Evolutionary conservation across 1,140 invertebrate genomes (phyloP), one percentile per base, ranked within the genome.

Genomic region (Oreohelix idahoensis): DNA sequence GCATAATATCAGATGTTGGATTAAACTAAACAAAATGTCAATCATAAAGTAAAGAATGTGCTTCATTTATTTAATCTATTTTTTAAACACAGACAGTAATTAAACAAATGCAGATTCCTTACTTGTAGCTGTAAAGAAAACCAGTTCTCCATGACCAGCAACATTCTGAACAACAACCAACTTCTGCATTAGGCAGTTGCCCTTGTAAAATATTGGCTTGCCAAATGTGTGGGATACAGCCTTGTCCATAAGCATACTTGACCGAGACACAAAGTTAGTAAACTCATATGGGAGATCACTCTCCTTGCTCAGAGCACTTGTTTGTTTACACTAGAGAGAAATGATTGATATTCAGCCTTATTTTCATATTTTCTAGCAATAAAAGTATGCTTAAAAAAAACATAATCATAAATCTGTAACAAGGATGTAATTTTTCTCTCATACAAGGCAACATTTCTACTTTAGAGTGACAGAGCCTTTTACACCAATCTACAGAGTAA

Each of bases 71-170:
- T 11, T 58, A 58, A 58, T 15, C 51, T 11, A 58, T 23, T 58
- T 23, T 2, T 15, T 11, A 26, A 58, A 5, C 5, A 8, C 42
- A 45, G 42, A 15, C 42, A 45, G 15, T 15, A 45, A 15, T 5
- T 45, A 15, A 70, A 38, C 4, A 35, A 70, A 70, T 63, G 45
- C 17, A 51, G 26, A 36, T 39, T 23, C 85, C 88, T 87, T 81
- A 89, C 88, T 89, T 42, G 85, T 84, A 29, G 85, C 86, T 51
- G 88, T 81, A 75, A 83, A 87, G 70, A 89, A 87, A 51, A 89
- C 86, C 17, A 85, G 39, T 45, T 88, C 87, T 26, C 81, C 79
- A 73, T 82, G 63, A 29, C 82, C 84, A 17, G 87, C 84, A 17
- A 86, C 83, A 70, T 89, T 87, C 11, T 79, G 71, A 45, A 83